These are phyloP conservation scores for Pteropus alecto DNA, from an alignment of 2,113 vertebrate genomes.

Conservation along the genomic window DNA sequence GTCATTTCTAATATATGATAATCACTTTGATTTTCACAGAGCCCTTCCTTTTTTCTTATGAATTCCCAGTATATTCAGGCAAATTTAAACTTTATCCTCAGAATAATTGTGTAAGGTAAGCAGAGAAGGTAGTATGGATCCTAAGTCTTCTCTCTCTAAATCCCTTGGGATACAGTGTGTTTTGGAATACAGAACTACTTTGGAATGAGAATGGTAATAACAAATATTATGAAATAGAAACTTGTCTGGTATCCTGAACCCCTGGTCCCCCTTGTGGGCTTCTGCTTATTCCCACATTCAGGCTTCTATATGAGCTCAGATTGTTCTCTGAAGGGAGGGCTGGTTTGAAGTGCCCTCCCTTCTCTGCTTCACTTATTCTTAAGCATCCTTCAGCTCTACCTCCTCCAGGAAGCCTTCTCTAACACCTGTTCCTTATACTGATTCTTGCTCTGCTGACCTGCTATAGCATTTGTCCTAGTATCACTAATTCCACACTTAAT, in stretches of 20 bases:
- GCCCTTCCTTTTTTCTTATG: not conserved
- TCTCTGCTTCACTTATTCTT: not conserved
- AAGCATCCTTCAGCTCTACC: not conserved
- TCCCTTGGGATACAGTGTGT: not conserved
- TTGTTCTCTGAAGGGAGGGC: not conserved
- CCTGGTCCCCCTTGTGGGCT: not conserved
- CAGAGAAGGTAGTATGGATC: not conserved
- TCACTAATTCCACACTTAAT: not conserved
- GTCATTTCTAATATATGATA: not conserved
- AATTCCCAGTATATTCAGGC: not conserved
- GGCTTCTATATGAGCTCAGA: not conserved
- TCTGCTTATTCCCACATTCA: not conserved
- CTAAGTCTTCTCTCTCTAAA: not conserved
- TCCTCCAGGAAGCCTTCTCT: not conserved
- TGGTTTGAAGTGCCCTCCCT: not conserved
- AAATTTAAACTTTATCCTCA: not conserved
- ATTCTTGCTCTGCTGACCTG: not conserved
- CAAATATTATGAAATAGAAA: not conserved
- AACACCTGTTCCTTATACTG: not conserved
- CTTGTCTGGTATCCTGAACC: not conserved
- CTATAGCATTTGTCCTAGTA: not conserved
- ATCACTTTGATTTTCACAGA: constrained; percentile 14
- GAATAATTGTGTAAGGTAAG: not conserved
- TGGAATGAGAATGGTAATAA: not conserved
- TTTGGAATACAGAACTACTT: not conserved